A percentile compares a stretch with the other conserved stretches of the same genome.
These are phyloP conservation scores for Amyelois transitella DNA, from an alignment of 1,140 invertebrate species.

Conservation along the genomic window DNA sequence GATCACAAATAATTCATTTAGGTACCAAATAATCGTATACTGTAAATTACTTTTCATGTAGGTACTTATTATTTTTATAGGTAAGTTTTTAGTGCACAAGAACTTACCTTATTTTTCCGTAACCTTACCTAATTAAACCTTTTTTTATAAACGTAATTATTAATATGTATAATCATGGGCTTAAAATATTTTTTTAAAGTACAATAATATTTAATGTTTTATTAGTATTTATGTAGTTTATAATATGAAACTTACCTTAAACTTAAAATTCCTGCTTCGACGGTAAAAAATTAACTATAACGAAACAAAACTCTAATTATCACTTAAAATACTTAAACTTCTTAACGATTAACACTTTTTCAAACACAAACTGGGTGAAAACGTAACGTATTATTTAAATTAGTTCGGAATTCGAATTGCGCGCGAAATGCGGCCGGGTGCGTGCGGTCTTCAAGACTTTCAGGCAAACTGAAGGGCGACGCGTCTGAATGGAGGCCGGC, in stretches of 20 bases:
- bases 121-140: too few species aligned
- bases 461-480: conserved; percentile 48
- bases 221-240: too few species aligned
- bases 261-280: not conserved
- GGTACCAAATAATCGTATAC: not conserved
- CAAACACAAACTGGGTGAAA: conserved; percentile 13
- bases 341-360: conserved; percentile 9
- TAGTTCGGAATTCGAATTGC: conserved; percentile 39
- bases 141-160: too few species aligned
- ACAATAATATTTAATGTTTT: too few species aligned
- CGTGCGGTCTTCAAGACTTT: conserved; percentile 36
- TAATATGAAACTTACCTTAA: conserved; percentile 7
- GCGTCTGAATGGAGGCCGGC: conserved; percentile 33
- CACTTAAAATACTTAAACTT: conserved; percentile 13
- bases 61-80: too few species aligned
- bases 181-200: too few species aligned
- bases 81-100: too few species aligned
- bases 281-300: conserved; percentile 1
- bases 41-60: too few species aligned
- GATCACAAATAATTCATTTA: not conserved
- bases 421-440: conserved; percentile 32
- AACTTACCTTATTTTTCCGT: too few species aligned
- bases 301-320: conserved; percentile 2
- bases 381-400: conserved; percentile 35
- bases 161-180: too few species aligned